Percentiles rank a stretch among this genome's conserved stretches.
Conservation (phyloP, 2,113 vertebrate species). For the Haplochromis burtoni region DNA sequence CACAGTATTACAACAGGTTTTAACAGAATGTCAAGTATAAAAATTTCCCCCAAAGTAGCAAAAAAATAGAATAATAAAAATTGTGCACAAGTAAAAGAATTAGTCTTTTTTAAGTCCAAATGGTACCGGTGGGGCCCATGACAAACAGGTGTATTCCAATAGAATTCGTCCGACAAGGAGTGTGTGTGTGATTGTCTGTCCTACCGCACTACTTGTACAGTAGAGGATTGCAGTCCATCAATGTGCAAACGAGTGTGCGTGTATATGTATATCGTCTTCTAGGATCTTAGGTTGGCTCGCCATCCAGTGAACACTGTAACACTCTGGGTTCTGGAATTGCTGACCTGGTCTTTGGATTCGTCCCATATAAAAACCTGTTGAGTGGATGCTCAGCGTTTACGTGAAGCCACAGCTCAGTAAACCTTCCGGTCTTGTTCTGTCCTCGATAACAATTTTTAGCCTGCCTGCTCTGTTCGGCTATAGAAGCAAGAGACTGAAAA, state of each 20-base stretch:
- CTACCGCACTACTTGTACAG: not conserved
- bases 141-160: rapidly evolving
- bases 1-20: not conserved
- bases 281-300: rapidly evolving
- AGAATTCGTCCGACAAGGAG: rapidly evolving
- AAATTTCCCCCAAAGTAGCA: rapidly evolving
- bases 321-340: not conserved
- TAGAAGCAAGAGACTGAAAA: not conserved
- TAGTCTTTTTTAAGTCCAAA: not conserved
- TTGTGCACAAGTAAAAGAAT: not conserved
- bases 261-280: not conserved
- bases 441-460: not conserved
- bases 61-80: not conserved
- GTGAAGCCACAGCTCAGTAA: not conserved
- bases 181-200: not conserved
- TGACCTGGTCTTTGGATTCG: not conserved
- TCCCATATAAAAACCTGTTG: not conserved
- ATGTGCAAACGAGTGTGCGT: not conserved
- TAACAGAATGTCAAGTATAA: not conserved
- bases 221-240: not conserved
- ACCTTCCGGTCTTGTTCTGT: rapidly evolving
- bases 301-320: not conserved
- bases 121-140: not conserved
- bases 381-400: not conserved
- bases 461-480: not conserved